Conservation (phyloP, 2,797 vertebrate genomes). For the Chromis chromis region DNA sequence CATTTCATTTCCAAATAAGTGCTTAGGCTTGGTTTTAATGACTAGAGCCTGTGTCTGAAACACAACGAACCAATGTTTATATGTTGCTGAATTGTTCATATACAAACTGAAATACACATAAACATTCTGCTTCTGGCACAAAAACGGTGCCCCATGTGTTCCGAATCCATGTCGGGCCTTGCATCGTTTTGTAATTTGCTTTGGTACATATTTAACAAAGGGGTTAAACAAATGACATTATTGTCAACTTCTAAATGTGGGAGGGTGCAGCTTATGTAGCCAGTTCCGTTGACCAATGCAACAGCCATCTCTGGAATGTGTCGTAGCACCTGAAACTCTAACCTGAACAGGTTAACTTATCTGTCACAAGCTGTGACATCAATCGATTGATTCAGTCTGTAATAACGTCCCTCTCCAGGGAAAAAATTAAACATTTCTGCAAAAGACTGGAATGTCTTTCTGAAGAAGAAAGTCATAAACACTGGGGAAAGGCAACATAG, state of each 20-base stretch:
- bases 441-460: slow-evolving; percentile 86
- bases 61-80: slow-evolving; percentile 40
- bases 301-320: slow-evolving; percentile 74
- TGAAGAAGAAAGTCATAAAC: slow-evolving; percentile 78
- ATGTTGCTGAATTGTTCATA: slow-evolving; percentile 24
- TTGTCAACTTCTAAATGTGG: slow-evolving; percentile 30
- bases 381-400: slow-evolving; percentile 50
- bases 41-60: slow-evolving; percentile 47
- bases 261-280: slow-evolving; percentile 55
- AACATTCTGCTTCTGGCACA: slow-evolving; percentile 51
- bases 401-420: slow-evolving; percentile 76
- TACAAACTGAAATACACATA: slow-evolving; percentile 49
- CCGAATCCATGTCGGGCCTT: slow-evolving; percentile 25
- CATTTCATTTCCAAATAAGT: slow-evolving; percentile 59
- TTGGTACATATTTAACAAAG: slow-evolving; percentile 70
- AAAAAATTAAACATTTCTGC: slow-evolving; percentile 70
- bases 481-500: slow-evolving; percentile 89
- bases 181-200: slow-evolving; percentile 49
- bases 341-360: slow-evolving; percentile 51
- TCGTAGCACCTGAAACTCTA: slow-evolving; percentile 66
- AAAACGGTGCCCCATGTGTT: slow-evolving; percentile 26
- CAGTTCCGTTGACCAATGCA: slow-evolving; percentile 36
- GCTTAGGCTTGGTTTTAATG: slow-evolving; percentile 43
- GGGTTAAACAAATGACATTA: slow-evolving; percentile 35
- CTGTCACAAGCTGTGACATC: slow-evolving; percentile 40